Percentiles rank a stretch among this genome's conserved stretches.
Conservation (phyloP, 2,113 vertebrate genomes). For the Catharus minimus region DNA sequence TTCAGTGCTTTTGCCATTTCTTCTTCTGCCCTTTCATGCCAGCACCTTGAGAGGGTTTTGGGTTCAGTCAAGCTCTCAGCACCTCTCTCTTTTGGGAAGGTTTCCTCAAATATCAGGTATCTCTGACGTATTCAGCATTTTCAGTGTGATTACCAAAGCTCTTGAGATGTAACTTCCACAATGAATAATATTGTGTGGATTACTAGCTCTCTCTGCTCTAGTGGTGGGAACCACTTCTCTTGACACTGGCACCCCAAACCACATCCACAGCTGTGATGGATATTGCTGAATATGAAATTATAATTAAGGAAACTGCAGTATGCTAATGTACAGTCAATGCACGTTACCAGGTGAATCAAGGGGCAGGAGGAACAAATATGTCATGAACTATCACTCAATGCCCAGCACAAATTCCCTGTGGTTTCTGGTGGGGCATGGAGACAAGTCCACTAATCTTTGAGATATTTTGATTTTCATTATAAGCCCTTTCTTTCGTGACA, state of each 20-base stretch:
- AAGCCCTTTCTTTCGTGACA: neutral
- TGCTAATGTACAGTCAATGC: neutral
- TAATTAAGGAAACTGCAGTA: neutral
- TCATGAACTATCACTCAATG: neutral
- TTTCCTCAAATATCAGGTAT: neutral
- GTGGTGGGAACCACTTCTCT: neutral
- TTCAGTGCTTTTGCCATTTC: neutral
- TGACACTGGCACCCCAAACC: neutral
- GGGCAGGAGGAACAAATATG: neutral
- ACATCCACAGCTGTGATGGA: neutral
- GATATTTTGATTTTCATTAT: neutral
- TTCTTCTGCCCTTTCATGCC: neutral
- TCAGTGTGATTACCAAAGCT: neutral
- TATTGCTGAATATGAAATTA: neutral
- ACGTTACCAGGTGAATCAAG: neutral
- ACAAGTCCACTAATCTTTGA: neutral
- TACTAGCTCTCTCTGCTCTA: neutral
- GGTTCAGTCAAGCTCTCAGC: neutral
- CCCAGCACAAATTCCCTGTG: neutral
- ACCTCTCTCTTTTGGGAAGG: neutral
- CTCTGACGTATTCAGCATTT: neutral
- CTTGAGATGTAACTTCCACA: neutral
- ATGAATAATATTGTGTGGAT: neutral
- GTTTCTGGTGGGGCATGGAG: neutral
- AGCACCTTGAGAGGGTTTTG: neutral